These are phyloP conservation scores for Drosophila seguyi DNA, from an alignment of 1,140 invertebrate species.

Conservation along the genomic window DNA sequence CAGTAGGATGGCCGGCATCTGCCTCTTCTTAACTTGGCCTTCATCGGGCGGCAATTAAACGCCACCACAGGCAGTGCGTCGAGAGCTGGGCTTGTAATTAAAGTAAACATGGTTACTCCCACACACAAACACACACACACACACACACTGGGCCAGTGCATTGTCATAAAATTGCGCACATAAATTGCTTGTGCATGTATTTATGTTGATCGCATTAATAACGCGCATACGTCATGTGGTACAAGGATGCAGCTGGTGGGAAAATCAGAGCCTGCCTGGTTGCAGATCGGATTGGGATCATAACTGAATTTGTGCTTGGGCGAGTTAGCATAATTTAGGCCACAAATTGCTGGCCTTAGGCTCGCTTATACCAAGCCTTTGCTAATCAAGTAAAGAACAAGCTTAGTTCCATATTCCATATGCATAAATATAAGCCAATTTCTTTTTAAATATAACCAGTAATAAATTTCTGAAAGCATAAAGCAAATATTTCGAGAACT, in stretches of 20 bases:
- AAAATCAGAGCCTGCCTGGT: slow-evolving; percentile 9
- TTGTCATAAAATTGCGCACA: slow-evolving; percentile 78
- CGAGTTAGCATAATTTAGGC: background rate
- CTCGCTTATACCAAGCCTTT: background rate
- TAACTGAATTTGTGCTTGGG: slow-evolving; percentile 21
- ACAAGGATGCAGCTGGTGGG: slow-evolving; percentile 29
- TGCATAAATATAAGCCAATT: slow-evolving; percentile 3
- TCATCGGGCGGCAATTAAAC: slow-evolving; percentile 59
- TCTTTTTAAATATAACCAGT: too few species aligned
- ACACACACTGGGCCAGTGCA: slow-evolving; percentile 24
- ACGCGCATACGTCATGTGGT: slow-evolving; percentile 71
- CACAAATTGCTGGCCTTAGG: background rate
- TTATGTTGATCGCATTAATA: slow-evolving; percentile 73
- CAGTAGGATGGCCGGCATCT: slow-evolving; percentile 31
- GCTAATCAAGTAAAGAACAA: background rate
- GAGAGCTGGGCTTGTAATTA: slow-evolving; percentile 63
- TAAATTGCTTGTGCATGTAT: slow-evolving; percentile 68
- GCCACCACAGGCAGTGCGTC: slow-evolving; percentile 35
- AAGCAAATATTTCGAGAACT: background rate
- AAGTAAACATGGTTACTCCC: slow-evolving; percentile 62
- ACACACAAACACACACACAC: slow-evolving; percentile 9
- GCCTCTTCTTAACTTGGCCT: slow-evolving; percentile 43
- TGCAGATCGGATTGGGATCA: slow-evolving; percentile 21
- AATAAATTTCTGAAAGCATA: background rate
- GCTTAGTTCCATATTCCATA: background rate